A percentile compares a stretch with the other conserved stretches of the same genome.
Evolutionary conservation across 2,113 vertebrate genomes (phyloP).

Genomic region (Sinocyclocheilus maitianheensis): DNA sequence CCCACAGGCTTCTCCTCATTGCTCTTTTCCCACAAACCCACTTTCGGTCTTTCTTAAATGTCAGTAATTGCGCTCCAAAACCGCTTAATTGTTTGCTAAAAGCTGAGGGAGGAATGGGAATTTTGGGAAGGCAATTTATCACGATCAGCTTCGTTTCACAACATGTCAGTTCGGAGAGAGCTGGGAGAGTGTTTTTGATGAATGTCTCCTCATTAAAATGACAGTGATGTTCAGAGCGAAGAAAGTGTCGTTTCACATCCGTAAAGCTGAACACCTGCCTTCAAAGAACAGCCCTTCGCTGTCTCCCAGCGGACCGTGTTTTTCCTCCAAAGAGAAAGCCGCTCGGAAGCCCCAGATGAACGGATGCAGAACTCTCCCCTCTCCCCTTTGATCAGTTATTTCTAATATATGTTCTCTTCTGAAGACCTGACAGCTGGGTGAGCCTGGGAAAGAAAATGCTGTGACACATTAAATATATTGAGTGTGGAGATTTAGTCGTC

Average conservation of each 20-base stretch:
- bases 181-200: neutral
- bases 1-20: neutral
- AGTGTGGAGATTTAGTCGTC: neutral
- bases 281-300: constrained; percentile 30
- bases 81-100: constrained; percentile 43
- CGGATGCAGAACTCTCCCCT: constrained; percentile 28
- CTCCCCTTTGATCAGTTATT: constrained; percentile 30
- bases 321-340: constrained; percentile 6
- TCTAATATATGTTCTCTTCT: constrained; percentile 31
- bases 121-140: constrained; percentile 35
- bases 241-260: constrained; percentile 32
- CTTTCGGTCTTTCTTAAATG: constrained; percentile 1
- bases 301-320: neutral
- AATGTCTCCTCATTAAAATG: constrained; percentile 39
- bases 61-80: constrained; percentile 32
- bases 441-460: neutral
- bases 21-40: constrained; percentile 28
- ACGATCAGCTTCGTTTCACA: constrained; percentile 1
- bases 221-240: constrained; percentile 24
- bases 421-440: constrained; percentile 15
- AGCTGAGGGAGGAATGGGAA: constrained; percentile 13
- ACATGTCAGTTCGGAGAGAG: neutral
- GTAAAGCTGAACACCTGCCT: constrained; percentile 31
- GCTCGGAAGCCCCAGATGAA: constrained; percentile 18
- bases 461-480: constrained; percentile 1